These are phyloP conservation scores for Paraescarpia echinospica DNA, from an alignment of 1,140 invertebrate genomes.

Conservation along the genomic window DNA sequence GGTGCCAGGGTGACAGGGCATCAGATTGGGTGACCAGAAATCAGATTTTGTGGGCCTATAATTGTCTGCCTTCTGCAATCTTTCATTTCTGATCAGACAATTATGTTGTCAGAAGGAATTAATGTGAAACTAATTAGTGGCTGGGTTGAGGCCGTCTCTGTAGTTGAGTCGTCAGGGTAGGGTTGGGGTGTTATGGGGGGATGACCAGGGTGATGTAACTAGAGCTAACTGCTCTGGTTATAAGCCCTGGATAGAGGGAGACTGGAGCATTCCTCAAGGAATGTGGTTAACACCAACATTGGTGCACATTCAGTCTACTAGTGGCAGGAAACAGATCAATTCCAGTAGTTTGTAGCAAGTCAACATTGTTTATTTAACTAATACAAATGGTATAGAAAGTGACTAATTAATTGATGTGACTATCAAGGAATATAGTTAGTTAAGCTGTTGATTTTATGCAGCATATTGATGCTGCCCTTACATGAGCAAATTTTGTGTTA, in stretches of 20 bases:
- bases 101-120: not conserved
- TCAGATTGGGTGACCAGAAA: not conserved
- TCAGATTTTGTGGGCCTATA: not conserved
- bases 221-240: not conserved
- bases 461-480: too few species aligned
- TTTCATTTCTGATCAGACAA: not conserved
- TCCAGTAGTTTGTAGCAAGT: not conserved
- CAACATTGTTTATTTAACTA: not conserved
- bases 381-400: not conserved
- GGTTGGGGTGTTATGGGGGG: not conserved
- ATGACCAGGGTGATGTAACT: not conserved
- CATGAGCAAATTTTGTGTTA: too few species aligned
- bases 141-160: not conserved
- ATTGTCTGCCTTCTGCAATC: not conserved
- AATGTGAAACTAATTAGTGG: not conserved
- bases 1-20: not conserved
- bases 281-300: not conserved
- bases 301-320: not conserved
- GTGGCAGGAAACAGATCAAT: not conserved
- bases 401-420: not conserved
- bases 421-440: not conserved
- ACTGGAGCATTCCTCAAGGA: not conserved
- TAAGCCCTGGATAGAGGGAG: not conserved
- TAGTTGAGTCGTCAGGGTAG: not conserved
- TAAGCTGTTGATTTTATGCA: too few species aligned